Conservation (phyloP, 2,797 vertebrate species). For the Rhinatrema bivittatum region DNA sequence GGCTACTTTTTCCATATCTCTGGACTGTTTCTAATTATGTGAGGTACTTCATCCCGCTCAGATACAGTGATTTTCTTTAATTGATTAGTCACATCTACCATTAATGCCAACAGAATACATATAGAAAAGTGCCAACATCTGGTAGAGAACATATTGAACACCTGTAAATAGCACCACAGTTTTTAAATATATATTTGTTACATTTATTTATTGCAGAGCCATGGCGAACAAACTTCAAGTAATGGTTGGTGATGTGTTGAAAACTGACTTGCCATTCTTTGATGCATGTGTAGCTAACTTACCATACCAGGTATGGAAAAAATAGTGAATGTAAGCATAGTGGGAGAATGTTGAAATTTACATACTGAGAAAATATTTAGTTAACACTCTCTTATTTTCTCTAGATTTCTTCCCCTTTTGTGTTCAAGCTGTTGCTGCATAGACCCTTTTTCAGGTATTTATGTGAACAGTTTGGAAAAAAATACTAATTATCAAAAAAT, state of each 20-base stretch:
- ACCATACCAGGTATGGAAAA: constrained; percentile 80
- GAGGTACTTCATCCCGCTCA: no score
- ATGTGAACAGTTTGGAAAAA: background rate
- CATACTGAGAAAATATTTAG: background rate
- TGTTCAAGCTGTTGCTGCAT: constrained; percentile 94
- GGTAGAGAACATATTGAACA: no score
- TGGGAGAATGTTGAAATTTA: background rate
- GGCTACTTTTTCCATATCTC: no score
- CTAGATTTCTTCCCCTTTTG: constrained; percentile 95
- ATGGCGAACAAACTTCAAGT: constrained; percentile 89
- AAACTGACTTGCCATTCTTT: constrained; percentile 91
- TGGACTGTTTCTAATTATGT: no score
- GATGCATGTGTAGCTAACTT: constrained; percentile 94
- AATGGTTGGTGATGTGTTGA: constrained; percentile 85
- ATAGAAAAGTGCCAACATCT: no score
- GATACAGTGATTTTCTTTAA: no score
- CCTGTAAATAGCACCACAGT: no score
- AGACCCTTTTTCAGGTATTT: constrained; percentile 92
- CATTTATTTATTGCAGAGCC: constrained; percentile 54
- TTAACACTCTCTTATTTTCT: constrained; percentile 19
- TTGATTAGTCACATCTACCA: no score
- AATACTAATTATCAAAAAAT: background rate
- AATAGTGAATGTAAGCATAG: background rate
- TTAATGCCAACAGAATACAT: no score
- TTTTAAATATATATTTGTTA: no score